A percentile compares a stretch with the other conserved stretches of the same genome.
phyloP scores from a whole-genome alignment of 2,888 invertebrate genomes.

The Boloria euphrosyne region DNA sequence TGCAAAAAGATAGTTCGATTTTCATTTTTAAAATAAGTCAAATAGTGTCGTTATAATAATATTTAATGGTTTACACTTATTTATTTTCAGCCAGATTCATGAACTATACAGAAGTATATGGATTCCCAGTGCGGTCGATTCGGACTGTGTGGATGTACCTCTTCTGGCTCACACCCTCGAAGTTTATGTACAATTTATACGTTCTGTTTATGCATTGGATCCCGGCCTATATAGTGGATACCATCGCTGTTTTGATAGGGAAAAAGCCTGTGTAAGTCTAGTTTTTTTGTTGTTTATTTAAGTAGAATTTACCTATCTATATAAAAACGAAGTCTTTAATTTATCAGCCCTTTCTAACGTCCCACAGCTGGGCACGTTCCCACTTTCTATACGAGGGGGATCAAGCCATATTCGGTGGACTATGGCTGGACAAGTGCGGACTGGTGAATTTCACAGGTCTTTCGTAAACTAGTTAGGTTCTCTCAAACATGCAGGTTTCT shows the following conservation, averaged over 20 bases:
- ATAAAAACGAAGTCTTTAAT: no score
- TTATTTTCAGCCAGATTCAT: slow-evolving; percentile 77
- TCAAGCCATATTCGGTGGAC: no score
- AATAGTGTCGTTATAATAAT: background rate
- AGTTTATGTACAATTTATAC: slow-evolving; percentile 80
- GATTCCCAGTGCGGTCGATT: slow-evolving; percentile 78
- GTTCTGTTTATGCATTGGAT: slow-evolving; percentile 83
- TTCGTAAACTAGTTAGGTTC: no score
- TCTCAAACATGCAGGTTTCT: no score
- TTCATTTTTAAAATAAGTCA: background rate
- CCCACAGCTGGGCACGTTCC: no score
- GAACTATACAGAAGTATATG: slow-evolving; percentile 75
- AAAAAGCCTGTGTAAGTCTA: slow-evolving; percentile 84
- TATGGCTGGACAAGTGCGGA: no score
- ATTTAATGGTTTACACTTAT: background rate
- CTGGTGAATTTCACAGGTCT: no score
- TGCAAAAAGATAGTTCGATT: no score
- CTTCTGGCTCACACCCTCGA: slow-evolving; percentile 83
- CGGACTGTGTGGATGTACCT: slow-evolving; percentile 85
- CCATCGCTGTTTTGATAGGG: slow-evolving; percentile 79
- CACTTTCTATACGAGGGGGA: no score
- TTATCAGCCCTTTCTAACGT: no score
- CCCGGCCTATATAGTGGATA: slow-evolving; percentile 84
- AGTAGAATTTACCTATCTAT: no score
- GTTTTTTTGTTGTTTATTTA: no score